phyloP scores from a whole-genome alignment of 2,113 vertebrate species.

The Pavo muticus region DNA sequence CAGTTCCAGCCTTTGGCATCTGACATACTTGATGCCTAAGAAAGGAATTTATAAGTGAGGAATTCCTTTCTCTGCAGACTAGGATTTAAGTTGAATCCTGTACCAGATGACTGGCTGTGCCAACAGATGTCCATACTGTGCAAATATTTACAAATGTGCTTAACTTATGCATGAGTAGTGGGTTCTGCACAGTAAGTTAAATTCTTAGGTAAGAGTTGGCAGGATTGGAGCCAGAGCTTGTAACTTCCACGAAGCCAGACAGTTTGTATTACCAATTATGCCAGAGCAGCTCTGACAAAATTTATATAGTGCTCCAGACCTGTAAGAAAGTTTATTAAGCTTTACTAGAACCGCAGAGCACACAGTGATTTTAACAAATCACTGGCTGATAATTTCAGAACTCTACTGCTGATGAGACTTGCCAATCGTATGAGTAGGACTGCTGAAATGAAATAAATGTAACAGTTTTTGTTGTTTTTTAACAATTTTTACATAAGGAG shows the following conservation, averaged over 20 bases:
- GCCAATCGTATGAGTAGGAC: not conserved
- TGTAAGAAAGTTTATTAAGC: constrained; percentile 61
- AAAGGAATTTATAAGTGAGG: not conserved
- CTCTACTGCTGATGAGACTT: not conserved
- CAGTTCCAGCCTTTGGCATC: not conserved
- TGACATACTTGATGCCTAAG: not conserved
- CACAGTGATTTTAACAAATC: not conserved
- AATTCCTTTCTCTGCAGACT: not conserved
- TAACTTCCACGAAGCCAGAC: constrained; percentile 63
- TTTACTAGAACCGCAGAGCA: not conserved
- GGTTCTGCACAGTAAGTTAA: constrained; percentile 53
- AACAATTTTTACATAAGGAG: not conserved
- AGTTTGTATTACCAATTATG: constrained; percentile 64
- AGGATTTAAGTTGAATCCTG: constrained; percentile 27
- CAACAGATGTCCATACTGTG: constrained; percentile 63
- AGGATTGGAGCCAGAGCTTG: constrained; percentile 69
- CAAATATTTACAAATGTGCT: constrained; percentile 73
- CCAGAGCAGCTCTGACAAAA: constrained; percentile 48
- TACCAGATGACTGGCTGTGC: constrained; percentile 37
- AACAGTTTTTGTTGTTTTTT: not conserved
- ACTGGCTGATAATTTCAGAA: not conserved
- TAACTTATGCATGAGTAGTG: constrained; percentile 54
- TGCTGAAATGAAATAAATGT: not conserved
- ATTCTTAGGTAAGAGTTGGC: constrained; percentile 57
- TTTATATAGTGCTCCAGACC: constrained; percentile 65